Evolutionary conservation across 2,888 invertebrate genomes (phyloP), one percentile per base, ranked within the genome.

Genomic region (Limnephilus lunatus): DNA sequence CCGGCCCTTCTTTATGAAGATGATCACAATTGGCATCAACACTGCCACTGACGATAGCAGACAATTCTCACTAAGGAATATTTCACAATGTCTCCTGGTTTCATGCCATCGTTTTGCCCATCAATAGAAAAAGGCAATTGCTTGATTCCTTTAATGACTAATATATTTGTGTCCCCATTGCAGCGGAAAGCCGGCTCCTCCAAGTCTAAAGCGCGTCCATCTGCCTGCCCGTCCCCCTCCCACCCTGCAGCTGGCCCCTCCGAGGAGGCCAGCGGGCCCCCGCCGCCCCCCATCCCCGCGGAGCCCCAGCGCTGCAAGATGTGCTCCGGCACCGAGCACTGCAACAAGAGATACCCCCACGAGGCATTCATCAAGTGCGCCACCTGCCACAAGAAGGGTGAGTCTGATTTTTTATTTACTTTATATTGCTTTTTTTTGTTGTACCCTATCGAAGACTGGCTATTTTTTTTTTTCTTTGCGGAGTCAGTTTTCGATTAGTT

Each of bases 311-410:
- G 95, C 92, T 98, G 98, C 96, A 96, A 96, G 94, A 96, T 95
- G 93, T 97, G 97, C 94, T 95, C 95, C 93, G 95, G 96, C 94
- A 95, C 96, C 88, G 96, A 97, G 92, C 96, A 97, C 94, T 96
- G 96, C 93, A 97, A 97, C 95, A 95, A 96, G 92, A 96, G 96
- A 94, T 95, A 96, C 94, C 95, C 96, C 94, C 97, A 97, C 94
- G 97, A 97, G 95, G 95, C 96, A 92, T 97, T 97, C 95, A 96
- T 97, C 94, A 96, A 96, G 94, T 97, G 97, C 95, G 95, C 96
- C 93, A 95, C 95, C 93, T 97, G 97, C 94, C 95, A 96, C 94
- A 96, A 96, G 85, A 96, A 96, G 94, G 95, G 97, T 97, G 95
- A 95, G 95, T 39, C 30, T 25, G 30, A 44, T 85, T 85, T 5